Evolutionary conservation across 2,797 vertebrate genomes (phyloP), one percentile per base, ranked within the genome.

Genomic region (Lutjanus argentimaculatus): DNA sequence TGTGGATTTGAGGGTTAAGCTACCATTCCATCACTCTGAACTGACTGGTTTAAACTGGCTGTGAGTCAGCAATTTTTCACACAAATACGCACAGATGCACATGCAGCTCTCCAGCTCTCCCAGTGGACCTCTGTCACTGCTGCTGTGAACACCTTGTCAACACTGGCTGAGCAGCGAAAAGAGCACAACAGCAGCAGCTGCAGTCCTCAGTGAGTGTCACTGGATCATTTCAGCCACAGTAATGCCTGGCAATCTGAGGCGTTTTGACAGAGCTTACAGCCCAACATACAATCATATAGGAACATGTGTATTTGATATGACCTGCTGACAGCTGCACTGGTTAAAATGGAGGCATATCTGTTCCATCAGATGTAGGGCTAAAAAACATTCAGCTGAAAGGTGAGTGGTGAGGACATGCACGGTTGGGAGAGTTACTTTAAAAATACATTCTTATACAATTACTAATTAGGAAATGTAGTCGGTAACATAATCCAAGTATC

Each of bases 161-260:
- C 22, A 49, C 55, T 66, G 78, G 21, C 36, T 61, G 42, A 56
- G 72, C 56, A 59, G 40, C 3, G 4, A 25, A 75, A 65, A 46
- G 25, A 62, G 43, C 19, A 78, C 66, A 76, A 49, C 59, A 56
- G 79, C 58, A 71, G 80, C 80, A 79, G 83, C 77, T 82, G 80
- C 57, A 82, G 55, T 45, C 59, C 67, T 79, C 55, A 21, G 16
- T 77, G 21, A 61, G 55, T 59, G 71, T 58, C 63, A 62, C 58
- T 16, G 51, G 48, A 62, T 84, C 7, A 51, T 58, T 72, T 72
- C 22, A 68, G 72, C 22, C 66, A 22, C 64, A 56, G 22, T 49
- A 16, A 67, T 46, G 43, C 46, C 55, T 16, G 42, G 42, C 21
- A 66, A 42, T 70, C 48, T 43, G 48, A 65, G 42, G 36, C 55